These are phyloP conservation scores for Strigamia maritima DNA, from an alignment of 2,888 invertebrate species.

Conservation along the genomic window DNA sequence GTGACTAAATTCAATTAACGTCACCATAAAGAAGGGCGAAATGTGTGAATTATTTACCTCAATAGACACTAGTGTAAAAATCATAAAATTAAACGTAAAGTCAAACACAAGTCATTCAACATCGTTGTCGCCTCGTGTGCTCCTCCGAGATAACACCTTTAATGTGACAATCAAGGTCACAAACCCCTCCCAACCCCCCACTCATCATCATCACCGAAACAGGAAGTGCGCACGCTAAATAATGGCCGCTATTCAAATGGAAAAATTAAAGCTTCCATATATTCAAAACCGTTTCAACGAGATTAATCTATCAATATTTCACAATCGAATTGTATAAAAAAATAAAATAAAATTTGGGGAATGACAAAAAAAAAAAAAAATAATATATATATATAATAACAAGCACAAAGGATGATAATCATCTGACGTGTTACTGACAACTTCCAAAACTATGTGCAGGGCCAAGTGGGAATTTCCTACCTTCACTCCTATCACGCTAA, in stretches of 20 bases:
- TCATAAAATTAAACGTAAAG: not conserved
- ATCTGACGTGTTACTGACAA: conserved; percentile 19
- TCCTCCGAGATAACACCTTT: not conserved
- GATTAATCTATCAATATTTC: conserved; percentile 19
- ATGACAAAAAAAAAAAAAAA: too few species aligned
- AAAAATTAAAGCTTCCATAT: conserved; percentile 4
- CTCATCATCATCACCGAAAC: not conserved
- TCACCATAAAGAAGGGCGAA: not conserved
- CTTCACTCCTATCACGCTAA: conserved; percentile 12
- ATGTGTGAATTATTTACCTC: conserved; percentile 8
- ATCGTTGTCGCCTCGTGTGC: not conserved
- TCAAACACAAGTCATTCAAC: not conserved
- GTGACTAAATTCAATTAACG: conserved; percentile 12
- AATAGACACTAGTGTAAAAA: not conserved
- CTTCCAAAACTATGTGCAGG: not conserved
- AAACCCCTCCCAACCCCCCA: not conserved
- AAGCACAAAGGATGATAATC: not conserved
- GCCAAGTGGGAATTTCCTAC: conserved; percentile 18
- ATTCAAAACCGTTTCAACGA: not conserved
- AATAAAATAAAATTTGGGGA: not conserved
- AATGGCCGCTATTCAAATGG: conserved; percentile 24
- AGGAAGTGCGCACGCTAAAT: conserved; percentile 23
- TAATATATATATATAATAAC: not conserved
- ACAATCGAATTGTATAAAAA: not conserved
- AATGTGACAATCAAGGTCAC: conserved; percentile 25